A percentile compares a stretch with the other conserved stretches of the same genome.
These are phyloP conservation scores for Philopotamus ludificatus DNA, from an alignment of 1,140 invertebrate species.

Conservation along the genomic window DNA sequence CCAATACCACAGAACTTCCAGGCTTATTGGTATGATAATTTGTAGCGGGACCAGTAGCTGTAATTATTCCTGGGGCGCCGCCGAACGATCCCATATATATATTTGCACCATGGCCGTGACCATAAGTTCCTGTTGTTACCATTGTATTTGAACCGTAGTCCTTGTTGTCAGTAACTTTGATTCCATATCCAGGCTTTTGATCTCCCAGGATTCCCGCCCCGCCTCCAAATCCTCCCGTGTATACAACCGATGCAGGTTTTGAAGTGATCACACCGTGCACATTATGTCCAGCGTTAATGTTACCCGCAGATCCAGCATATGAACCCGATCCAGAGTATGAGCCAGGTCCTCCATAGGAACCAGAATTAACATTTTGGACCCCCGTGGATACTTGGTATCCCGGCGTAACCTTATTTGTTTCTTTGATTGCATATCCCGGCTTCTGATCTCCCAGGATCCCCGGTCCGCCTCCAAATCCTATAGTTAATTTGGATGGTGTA, in stretches of 20 bases:
- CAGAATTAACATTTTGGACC: too few relatives aligned
- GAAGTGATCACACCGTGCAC: background rate
- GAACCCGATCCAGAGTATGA: background rate
- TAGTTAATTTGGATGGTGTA: slow-evolving; percentile 26
- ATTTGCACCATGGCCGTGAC: background rate
- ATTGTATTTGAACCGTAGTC: background rate
- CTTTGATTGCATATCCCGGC: slow-evolving; percentile 17
- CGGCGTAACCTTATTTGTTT: too few relatives aligned
- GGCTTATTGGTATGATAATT: background rate
- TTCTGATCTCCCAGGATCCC: slow-evolving; percentile 28
- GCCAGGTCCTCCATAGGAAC: too few relatives aligned
- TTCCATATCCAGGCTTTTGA: slow-evolving; percentile 19
- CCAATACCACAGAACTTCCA: slow-evolving; percentile 1
- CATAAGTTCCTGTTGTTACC: slow-evolving; percentile 1
- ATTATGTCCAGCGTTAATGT: background rate
- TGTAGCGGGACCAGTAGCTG: slow-evolving; percentile 26
- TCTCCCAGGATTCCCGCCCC: slow-evolving; percentile 21
- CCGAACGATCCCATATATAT: slow-evolving; percentile 25
- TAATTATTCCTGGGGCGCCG: slow-evolving; percentile 29
- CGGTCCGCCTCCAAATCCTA: slow-evolving; percentile 19
- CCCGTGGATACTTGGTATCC: background rate
- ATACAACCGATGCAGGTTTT: slow-evolving; percentile 1
- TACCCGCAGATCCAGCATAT: background rate
- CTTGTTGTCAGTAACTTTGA: slow-evolving; percentile 12
- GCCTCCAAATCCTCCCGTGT: slow-evolving; percentile 26